Evolutionary conservation across 92 coral and sea anemone genomes (phyloP).

Genomic region (Porites evermanni): DNA sequence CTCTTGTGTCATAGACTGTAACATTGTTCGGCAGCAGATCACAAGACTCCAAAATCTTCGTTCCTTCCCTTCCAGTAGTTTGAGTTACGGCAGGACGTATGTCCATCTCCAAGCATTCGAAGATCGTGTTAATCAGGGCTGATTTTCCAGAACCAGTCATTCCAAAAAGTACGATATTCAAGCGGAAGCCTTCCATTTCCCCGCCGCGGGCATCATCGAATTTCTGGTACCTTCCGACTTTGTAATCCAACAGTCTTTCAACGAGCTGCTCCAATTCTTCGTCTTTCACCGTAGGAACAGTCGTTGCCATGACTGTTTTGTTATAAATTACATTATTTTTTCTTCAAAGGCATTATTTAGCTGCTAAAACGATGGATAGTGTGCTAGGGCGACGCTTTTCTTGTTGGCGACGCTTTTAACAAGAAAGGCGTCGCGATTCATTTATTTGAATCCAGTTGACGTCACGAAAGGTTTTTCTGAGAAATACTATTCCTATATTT

Average conservation of each 20-base stretch:
- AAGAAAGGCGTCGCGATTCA: background rate
- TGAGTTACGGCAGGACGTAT: constrained; percentile 1
- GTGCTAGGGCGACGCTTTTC: background rate
- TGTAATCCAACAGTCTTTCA: background rate
- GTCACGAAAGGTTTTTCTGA: background rate
- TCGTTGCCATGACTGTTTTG: too few species aligned
- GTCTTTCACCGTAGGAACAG: too few species aligned
- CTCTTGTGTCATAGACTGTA: constrained; percentile 18
- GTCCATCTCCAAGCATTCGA: background rate
- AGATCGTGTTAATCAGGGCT: constrained; percentile 43
- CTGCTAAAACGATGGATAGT: background rate
- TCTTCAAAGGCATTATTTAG: too few species aligned
- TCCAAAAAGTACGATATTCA: constrained; percentile 27
- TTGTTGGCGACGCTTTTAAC: background rate
- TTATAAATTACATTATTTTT: background rate
- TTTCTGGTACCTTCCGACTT: constrained; percentile 7
- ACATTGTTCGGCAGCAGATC: background rate
- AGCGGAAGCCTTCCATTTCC: constrained; percentile 31
- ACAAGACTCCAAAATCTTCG: constrained; percentile 13
- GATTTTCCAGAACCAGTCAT: constrained; percentile 51
- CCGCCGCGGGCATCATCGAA: constrained; percentile 19
- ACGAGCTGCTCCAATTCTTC: background rate
- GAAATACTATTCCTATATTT: background rate
- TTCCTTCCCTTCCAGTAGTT: constrained; percentile 19
- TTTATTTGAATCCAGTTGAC: too few species aligned